Evolutionary conservation across 2,888 invertebrate genomes (phyloP), one percentile per base, ranked within the genome.

Genomic region (Pseudanteris insignis): DNA sequence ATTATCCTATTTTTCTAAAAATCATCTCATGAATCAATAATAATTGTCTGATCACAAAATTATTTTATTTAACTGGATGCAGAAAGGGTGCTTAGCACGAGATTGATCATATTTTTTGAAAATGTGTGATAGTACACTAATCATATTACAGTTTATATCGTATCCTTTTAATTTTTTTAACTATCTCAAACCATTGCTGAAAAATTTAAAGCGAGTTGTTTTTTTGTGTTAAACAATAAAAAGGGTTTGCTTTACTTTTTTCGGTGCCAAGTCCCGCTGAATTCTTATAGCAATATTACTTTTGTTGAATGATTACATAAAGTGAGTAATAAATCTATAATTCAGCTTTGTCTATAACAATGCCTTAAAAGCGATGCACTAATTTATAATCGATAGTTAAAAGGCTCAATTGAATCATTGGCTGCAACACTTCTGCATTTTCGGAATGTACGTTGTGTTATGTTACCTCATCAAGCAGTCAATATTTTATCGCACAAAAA

Each of bases 361-460:
- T 61, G 61, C 57, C 53, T 65, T 65, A 59, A 63, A 36, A 57
- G 32, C 54, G 54, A 66, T 28, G 55, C 46, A 63, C 53, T 57
- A 54, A 44, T 63, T 60, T 59, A 34, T 57, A 57, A 57, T 48
- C 48, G 30, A 50, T 50, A 59, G 47, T 38, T 4, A 18, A 18
- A 58, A 53, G 43, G 59, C 57, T 60, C 54, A 63, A 58, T n/a
- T 30, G 26, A 60, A 48, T 30, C 36, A 47, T 47, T 59, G 65
- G 61, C 65, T 66, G 67, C 66, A 68, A 67, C 57, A 66, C 66
- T 68, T 67, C 65, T 64, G 66, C 65, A 63, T 67, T 67, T 65
- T 67, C 53, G 47, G 9, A 43, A 47, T 58, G 54, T 58, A 51
- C 40, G 54, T 58, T 41, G 61, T 51, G 47, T 54, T 61, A 15